Evolutionary conservation across 2,113 vertebrate species (phyloP).

Genomic region (Sisor rabdophorus): DNA sequence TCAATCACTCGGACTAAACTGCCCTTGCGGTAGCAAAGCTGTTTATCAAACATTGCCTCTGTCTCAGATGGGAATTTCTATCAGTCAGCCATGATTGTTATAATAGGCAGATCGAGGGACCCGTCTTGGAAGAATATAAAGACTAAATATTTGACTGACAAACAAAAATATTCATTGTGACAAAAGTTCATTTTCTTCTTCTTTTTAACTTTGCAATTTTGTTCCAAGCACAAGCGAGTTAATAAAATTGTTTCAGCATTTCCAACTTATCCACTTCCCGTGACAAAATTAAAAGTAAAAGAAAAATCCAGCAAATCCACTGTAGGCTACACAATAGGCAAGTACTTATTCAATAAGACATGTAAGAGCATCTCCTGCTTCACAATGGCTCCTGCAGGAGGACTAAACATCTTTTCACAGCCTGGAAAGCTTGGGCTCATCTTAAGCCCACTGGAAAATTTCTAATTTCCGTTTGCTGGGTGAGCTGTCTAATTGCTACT

Average conservation of each 20-base stretch:
- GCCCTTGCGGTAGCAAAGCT: constrained; percentile 17
- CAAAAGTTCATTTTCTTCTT: constrained; percentile 35
- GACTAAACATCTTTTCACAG: constrained; percentile 53
- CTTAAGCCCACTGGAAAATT: constrained; percentile 73
- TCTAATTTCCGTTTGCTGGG: constrained; percentile 72
- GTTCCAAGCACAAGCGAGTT: neutral
- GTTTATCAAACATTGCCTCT: constrained; percentile 48
- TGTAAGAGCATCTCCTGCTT: constrained; percentile 51
- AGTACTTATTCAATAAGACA: constrained; percentile 46
- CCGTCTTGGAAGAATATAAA: constrained; percentile 31
- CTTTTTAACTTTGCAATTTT: constrained; percentile 11
- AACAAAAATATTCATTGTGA: constrained; percentile 53
- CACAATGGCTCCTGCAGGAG: constrained; percentile 51
- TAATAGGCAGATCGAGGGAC: constrained; percentile 40
- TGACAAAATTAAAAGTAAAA: neutral
- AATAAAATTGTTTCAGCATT: constrained; percentile 17
- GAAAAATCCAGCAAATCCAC: constrained; percentile 7
- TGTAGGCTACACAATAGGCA: constrained; percentile 6
- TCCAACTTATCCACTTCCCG: constrained; percentile 29
- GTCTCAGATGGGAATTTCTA: constrained; percentile 39
- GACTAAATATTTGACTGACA: constrained; percentile 50
- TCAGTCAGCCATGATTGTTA: constrained; percentile 40
- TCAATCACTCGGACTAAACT: constrained; percentile 31
- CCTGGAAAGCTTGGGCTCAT: constrained; percentile 55
- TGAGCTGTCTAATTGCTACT: constrained; percentile 77